Evolutionary conservation across 2,797 vertebrate species (phyloP).

Genomic region (Podargus strigoides): DNA sequence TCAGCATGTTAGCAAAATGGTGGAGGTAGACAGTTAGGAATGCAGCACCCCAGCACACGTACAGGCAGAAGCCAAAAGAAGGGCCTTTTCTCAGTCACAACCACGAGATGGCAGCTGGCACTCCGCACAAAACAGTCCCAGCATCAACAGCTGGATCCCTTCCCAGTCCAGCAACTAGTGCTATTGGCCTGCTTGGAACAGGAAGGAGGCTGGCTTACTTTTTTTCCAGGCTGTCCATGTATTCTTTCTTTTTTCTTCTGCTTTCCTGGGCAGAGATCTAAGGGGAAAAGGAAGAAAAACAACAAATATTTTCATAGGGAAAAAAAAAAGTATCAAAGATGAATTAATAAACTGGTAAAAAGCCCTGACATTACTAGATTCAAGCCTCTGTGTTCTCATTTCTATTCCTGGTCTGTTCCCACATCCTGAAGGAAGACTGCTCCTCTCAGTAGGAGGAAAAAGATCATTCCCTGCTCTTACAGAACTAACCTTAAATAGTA

Average conservation of each 20-base stretch:
- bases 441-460: not conserved
- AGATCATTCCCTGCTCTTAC: not conserved
- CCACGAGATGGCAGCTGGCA: conserved; percentile 74
- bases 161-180: not conserved
- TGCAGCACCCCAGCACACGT: not conserved
- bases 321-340: not conserved
- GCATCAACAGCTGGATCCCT: not conserved
- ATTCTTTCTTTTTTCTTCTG: conserved; percentile 98
- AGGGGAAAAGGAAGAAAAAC: not conserved
- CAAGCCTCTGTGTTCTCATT: not conserved
- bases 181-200: not conserved
- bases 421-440: not conserved
- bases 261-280: conserved; percentile 99
- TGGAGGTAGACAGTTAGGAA: not conserved
- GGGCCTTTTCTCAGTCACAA: conserved; percentile 5
- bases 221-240: conserved; percentile 97
- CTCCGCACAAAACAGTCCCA: not conserved
- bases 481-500: not conserved
- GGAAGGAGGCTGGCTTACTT: conserved; percentile 80
- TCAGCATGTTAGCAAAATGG: fast-evolving
- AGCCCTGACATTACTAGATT: not conserved
- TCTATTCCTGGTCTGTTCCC: conserved; percentile 8
- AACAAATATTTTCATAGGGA: not conserved
- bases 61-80: not conserved
- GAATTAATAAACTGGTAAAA: not conserved